phyloP scores from a whole-genome alignment of 2,888 invertebrate species.

The Trichopoda pennipes region DNA sequence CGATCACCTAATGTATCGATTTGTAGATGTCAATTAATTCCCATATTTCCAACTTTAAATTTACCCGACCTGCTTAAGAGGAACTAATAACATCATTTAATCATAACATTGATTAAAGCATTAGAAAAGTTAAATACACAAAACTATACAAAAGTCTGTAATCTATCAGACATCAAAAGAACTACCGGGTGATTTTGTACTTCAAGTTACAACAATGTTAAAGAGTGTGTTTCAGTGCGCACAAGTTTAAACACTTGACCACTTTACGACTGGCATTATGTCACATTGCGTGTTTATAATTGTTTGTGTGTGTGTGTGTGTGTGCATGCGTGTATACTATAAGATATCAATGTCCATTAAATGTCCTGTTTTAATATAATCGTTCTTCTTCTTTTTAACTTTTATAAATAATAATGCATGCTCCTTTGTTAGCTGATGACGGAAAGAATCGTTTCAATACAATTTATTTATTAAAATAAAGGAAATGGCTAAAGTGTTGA shows the following conservation, averaged over 20 bases:
- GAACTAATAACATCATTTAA: too few relatives aligned
- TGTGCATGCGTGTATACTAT: constrained; percentile 22
- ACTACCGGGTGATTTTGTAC: background rate
- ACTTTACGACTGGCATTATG: constrained; percentile 56
- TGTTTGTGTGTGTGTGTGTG: constrained; percentile 10
- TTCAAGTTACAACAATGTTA: background rate
- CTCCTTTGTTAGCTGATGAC: constrained; percentile 1
- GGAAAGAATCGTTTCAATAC: constrained; percentile 34
- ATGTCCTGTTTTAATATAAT: constrained; percentile 48
- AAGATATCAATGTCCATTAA: constrained; percentile 52
- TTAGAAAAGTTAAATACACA: background rate
- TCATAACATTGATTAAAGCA: too few relatives aligned
- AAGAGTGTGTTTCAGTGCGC: constrained; percentile 1
- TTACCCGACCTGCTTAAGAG: too few relatives aligned
- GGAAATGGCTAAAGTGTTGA: constrained; percentile 31
- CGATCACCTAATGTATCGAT: too few relatives aligned
- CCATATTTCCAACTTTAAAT: too few relatives aligned
- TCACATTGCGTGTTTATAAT: constrained; percentile 49
- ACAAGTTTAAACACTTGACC: constrained; percentile 41
- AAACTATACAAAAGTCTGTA: background rate
- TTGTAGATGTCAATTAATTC: too few relatives aligned
- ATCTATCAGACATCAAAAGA: background rate
- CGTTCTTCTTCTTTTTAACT: constrained; percentile 22
- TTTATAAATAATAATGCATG: constrained; percentile 41
- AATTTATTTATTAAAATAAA: constrained; percentile 39